Conservation (phyloP, 2,113 vertebrate species). For the Tautogolabrus adspersus region DNA sequence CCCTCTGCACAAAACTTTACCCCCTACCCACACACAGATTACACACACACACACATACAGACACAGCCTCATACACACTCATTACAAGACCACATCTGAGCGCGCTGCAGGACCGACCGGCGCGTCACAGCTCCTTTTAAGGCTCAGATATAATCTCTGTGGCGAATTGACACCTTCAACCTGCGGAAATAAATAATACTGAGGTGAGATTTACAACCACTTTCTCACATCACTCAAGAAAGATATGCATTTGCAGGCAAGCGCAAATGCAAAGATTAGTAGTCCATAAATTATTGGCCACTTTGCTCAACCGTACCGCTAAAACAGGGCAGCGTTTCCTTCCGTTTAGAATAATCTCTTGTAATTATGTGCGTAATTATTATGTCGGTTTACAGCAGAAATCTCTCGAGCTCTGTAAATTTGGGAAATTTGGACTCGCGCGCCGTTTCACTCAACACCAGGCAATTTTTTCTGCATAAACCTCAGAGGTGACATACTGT, state of each 20-base stretch:
- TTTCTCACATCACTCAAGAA: not conserved
- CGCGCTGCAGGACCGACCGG: conserved; percentile 45
- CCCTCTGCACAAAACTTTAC: conserved; percentile 67
- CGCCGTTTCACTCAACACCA: conserved; percentile 41
- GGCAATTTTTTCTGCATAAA: conserved; percentile 9
- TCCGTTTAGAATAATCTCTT: conserved; percentile 59
- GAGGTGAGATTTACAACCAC: conserved; percentile 21
- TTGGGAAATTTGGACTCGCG: not conserved
- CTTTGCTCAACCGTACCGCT: conserved; percentile 1
- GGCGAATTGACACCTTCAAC: conserved; percentile 2
- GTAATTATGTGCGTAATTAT: conserved; percentile 70
- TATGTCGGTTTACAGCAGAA: conserved; percentile 32
- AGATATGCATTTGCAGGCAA: not conserved
- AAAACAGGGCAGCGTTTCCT: conserved; percentile 42
- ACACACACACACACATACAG: conserved; percentile 33
- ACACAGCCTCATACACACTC: conserved; percentile 11
- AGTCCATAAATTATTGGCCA: conserved; percentile 7
- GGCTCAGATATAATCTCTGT: conserved; percentile 30
- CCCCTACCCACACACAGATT: conserved; percentile 39
- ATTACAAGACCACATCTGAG: conserved; percentile 70
- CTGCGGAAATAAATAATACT: conserved; percentile 41
- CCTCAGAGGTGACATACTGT: conserved; percentile 11
- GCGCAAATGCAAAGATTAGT: not conserved
- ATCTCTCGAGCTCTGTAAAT: conserved; percentile 31
- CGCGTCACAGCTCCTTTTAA: conserved; percentile 78